Base-by-base conservation (phyloP, 2,888 invertebrate genomes). In the Drosophila seclusa region DNA sequence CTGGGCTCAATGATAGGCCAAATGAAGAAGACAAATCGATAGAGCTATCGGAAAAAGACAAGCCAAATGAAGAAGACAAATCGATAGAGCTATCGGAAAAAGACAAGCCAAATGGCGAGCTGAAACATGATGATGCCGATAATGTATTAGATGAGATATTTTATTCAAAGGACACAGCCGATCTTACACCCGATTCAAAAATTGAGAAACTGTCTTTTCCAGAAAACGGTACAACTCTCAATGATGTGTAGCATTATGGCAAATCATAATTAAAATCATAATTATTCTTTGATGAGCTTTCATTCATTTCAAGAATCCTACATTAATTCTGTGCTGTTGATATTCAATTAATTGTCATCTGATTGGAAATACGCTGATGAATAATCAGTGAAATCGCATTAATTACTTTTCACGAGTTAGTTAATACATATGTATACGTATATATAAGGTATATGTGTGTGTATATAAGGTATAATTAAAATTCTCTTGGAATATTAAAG, bases 351-450 rank as follows among this genome's bases (percentile, higher is more conserved):
- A 52, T 50, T 32, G 45, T 55, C 54, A 68, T 50, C 3, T 16
- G 31, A 36, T 32, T 52, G 36, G 18, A 68, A 31, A 29, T 21
- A 21, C 3, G 21, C 34, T 13, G 6, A 50, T 70, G 61, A 77
- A 32, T 48, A 45, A 50, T 45, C 21, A 42, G 1, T 53, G 10
- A 3, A 38, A 32, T 53, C 8, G 13, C 18, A n/a, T 54, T 27
- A 60, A 27, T 21, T 13, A 21, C 31, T 60, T 32, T 31, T 60
- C 13, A 49, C 36, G 16, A 42, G 42, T 55, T 42, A 21, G n/a
- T 8, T 11, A 16, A 10, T 11, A 18, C 31, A 48, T 16, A n/a
- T 40, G 10, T 10, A 10, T 31, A 16, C 21, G 4, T 24, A 24
- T 8, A 21, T 21, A 21, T 24, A 45, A 21, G 16, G 7, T 24